A percentile compares a stretch with the other conserved stretches of the same genome.
phyloP scores from a whole-genome alignment of 2,113 vertebrate species.

The Haplochromis vanheusdeni region DNA sequence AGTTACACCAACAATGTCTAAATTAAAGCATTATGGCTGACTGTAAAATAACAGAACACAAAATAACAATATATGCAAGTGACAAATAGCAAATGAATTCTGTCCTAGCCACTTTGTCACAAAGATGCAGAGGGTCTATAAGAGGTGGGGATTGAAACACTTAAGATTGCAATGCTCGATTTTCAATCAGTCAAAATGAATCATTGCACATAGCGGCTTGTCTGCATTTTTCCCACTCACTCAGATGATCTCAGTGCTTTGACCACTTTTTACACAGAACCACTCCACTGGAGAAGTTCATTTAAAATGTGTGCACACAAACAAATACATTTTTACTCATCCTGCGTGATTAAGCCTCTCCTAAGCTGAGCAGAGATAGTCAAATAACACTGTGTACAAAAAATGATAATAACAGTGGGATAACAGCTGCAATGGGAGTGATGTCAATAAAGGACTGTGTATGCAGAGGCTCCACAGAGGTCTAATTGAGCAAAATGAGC shows the following conservation, averaged over 20 bases:
- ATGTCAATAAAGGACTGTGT: not conserved
- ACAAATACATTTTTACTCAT: not conserved
- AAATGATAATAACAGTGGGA: not conserved
- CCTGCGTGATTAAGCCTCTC: not conserved
- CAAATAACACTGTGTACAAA: not conserved
- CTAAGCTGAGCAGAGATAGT: not conserved
- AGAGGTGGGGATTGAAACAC: not conserved
- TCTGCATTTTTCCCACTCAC: not conserved
- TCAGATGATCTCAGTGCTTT: not conserved
- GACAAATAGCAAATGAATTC: too few relatives aligned
- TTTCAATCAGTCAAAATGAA: constrained; percentile 27
- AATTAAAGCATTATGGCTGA: too few relatives aligned
- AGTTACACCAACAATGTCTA: too few relatives aligned
- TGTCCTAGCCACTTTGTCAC: too few relatives aligned
- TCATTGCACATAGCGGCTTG: not conserved
- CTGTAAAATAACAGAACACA: too few relatives aligned
- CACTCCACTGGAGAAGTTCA: not conserved
- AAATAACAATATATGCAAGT: too few relatives aligned
- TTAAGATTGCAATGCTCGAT: constrained; percentile 7
- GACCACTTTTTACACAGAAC: not conserved
- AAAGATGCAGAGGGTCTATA: constrained; percentile 1
- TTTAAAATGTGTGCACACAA: not conserved
- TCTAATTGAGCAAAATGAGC: not conserved
- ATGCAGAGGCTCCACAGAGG: not conserved
- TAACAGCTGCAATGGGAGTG: not conserved